These are phyloP conservation scores for Stratiomys singularior DNA, from an alignment of 2,888 invertebrate species.

Conservation along the genomic window DNA sequence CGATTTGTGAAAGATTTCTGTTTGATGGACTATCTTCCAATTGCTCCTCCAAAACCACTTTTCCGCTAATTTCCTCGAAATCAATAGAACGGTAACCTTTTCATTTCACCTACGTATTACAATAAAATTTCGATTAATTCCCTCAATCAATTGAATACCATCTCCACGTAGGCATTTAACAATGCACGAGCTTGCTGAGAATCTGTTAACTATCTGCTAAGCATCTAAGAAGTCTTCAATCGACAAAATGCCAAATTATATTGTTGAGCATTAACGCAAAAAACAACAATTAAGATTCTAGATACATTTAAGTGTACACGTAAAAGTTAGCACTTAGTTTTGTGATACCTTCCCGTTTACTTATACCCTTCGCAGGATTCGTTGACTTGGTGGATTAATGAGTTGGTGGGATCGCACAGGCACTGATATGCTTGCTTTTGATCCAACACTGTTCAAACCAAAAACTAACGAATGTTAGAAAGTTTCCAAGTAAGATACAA, in stretches of 20 bases:
- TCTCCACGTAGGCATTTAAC: background rate
- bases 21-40: background rate
- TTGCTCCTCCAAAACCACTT: background rate
- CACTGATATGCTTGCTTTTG: background rate
- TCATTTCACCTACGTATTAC: conserved; percentile 8
- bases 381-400: background rate
- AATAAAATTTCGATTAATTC: conserved; percentile 22
- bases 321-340: too few relatives aligned
- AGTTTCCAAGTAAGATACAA: background rate
- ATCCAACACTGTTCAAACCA: background rate
- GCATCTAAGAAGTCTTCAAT: background rate
- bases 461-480: background rate
- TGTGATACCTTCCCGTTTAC: background rate
- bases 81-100: background rate
- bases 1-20: background rate
- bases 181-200: background rate
- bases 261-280: conserved; percentile 10
- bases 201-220: conserved; percentile 2
- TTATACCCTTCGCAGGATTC: background rate
- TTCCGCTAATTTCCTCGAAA: background rate
- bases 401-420: background rate
- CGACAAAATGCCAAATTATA: conserved; percentile 7
- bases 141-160: background rate
- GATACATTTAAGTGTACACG: too few relatives aligned
- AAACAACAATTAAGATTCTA: background rate